Conservation (phyloP, 1,140 invertebrate genomes). For the Cydia strobilella region DNA sequence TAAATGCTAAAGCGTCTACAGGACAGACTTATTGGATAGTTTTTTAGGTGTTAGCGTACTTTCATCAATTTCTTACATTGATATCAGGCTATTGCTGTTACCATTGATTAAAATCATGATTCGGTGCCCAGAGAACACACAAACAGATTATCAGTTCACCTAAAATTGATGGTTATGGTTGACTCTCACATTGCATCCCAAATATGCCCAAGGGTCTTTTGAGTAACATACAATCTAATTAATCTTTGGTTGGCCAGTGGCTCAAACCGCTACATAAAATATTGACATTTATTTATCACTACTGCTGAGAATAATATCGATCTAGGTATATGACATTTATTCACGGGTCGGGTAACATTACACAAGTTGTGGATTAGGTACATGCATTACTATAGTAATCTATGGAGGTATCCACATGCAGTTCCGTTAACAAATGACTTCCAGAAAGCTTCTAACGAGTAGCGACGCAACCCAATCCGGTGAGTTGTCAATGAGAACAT, state of each 20-base stretch:
- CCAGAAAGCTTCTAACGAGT: background rate
- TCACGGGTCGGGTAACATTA: background rate
- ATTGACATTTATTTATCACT: constrained; percentile 28
- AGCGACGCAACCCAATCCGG: background rate
- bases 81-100: too few relatives aligned
- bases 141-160: too few relatives aligned
- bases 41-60: too few relatives aligned
- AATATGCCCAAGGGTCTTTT: background rate
- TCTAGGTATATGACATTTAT: constrained; percentile 26
- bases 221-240: background rate
- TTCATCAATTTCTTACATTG: too few relatives aligned
- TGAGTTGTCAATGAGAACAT: constrained; percentile 12
- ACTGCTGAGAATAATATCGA: constrained; percentile 7
- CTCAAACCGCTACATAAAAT: constrained; percentile 20
- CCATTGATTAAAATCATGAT: too few relatives aligned
- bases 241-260: background rate
- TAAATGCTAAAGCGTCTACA: background rate
- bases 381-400: constrained; percentile 16
- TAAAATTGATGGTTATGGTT: background rate
- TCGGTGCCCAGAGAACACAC: too few relatives aligned
- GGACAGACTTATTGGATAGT: too few relatives aligned
- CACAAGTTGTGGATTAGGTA: background rate
- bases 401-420: constrained; percentile 18
- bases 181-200: background rate
- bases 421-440: constrained; percentile 1